phyloP scores from a whole-genome alignment of 2,797 vertebrate genomes.

The Periophthalmus magnuspinnatus region DNA sequence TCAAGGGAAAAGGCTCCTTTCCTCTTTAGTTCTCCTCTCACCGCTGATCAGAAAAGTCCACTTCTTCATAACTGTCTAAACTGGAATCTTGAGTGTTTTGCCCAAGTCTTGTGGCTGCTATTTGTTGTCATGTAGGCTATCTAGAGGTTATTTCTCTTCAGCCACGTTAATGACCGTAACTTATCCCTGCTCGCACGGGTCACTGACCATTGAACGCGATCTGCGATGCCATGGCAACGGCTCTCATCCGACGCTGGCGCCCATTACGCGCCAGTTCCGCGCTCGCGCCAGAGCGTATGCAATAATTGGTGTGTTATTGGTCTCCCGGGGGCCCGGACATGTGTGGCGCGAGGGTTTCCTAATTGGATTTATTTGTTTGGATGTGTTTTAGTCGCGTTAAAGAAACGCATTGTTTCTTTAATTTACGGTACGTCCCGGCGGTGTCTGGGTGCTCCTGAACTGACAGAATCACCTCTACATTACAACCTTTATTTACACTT shows the following conservation, averaged over 20 bases:
- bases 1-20: constrained; percentile 28
- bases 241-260: constrained; percentile 65
- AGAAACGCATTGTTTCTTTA: constrained; percentile 45
- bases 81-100: background rate
- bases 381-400: constrained; percentile 68
- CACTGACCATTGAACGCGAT: constrained; percentile 59
- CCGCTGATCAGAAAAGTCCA: background rate
- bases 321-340: constrained; percentile 69
- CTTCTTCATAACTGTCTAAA: background rate
- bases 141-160: constrained; percentile 30
- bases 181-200: constrained; percentile 59
- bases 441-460: constrained; percentile 12
- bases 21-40: constrained; percentile 1
- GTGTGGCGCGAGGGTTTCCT: constrained; percentile 66
- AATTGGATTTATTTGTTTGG: constrained; percentile 78
- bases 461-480: constrained; percentile 11
- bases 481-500: constrained; percentile 16
- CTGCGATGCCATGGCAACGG: constrained; percentile 65
- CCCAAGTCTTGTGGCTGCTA: background rate
- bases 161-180: constrained; percentile 66
- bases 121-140: constrained; percentile 17
- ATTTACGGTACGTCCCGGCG: constrained; percentile 37
- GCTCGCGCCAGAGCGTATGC: constrained; percentile 62
- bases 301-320: constrained; percentile 79
- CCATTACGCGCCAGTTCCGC: constrained; percentile 67